Percentiles rank a stretch among this genome's conserved stretches.
phyloP scores from a whole-genome alignment of 2,888 invertebrate genomes.

The Spatulosminthurus flaviceps region DNA sequence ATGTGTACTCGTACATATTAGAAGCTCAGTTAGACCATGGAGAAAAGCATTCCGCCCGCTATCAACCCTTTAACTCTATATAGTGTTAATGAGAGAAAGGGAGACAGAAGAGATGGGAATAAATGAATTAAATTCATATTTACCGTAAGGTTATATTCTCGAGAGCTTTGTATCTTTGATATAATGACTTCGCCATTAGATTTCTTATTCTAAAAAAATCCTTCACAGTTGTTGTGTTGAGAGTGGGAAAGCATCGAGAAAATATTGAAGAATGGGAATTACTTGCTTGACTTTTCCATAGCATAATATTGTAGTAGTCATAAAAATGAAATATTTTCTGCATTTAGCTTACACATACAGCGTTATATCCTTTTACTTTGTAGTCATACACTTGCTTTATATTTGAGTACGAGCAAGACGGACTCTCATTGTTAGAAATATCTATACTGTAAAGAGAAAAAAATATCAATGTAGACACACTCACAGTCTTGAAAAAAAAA shows the following conservation, averaged over 20 bases:
- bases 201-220: background rate
- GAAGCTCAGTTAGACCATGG: too few relatives aligned
- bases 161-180: background rate
- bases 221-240: background rate
- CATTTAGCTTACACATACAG: too few relatives aligned
- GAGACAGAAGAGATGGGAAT: background rate
- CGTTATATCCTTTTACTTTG: background rate
- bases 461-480: background rate
- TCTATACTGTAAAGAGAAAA: background rate
- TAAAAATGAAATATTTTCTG: too few relatives aligned
- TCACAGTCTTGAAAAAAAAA: slow-evolving; percentile 12
- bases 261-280: slow-evolving; percentile 10
- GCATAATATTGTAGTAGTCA: background rate
- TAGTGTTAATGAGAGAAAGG: too few relatives aligned
- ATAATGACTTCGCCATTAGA: slow-evolving; percentile 10
- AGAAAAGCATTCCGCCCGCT: too few relatives aligned
- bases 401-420: background rate
- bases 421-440: background rate
- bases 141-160: background rate
- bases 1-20: too few relatives aligned
- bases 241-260: background rate
- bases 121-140: slow-evolving; percentile 13
- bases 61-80: too few relatives aligned
- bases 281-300: background rate
- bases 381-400: background rate